Percentiles rank a stretch among this genome's conserved stretches.
These are phyloP conservation scores for Sapajus apella DNA, from an alignment of 2,113 vertebrate species.

Conservation along the genomic window DNA sequence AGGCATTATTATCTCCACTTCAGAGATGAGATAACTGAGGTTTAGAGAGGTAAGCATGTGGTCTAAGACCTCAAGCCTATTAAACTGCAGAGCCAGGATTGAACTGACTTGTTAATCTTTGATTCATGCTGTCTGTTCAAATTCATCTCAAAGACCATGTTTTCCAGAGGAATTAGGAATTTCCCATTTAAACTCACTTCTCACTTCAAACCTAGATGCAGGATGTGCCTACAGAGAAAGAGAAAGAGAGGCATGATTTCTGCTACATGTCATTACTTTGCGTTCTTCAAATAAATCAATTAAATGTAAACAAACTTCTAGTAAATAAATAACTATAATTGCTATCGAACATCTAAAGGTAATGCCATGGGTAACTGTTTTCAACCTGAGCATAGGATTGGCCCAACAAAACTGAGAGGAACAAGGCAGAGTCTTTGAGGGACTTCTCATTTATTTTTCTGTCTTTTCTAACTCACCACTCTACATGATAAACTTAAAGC, in stretches of 20 bases:
- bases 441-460: background rate
- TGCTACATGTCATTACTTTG: background rate
- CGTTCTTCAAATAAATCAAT: background rate
- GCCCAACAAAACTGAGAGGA: background rate
- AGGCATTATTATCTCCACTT: background rate
- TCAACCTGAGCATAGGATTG: background rate
- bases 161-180: background rate
- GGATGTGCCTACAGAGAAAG: background rate
- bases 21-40: background rate
- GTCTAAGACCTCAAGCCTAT: background rate
- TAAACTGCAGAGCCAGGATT: background rate
- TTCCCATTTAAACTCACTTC: background rate
- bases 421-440: background rate
- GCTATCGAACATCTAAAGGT: background rate
- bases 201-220: background rate
- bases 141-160: background rate
- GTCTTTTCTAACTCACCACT: background rate
- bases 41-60: background rate
- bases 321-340: background rate
- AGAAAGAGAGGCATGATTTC: background rate
- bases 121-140: background rate
- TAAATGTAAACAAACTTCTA: background rate
- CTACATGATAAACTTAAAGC: background rate
- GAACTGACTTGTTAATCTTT: background rate
- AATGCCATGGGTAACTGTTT: background rate